Percentiles rank a stretch among this genome's conserved stretches.
These are phyloP conservation scores for Deilephila porcellus DNA, from an alignment of 2,888 invertebrate species.

Conservation along the genomic window DNA sequence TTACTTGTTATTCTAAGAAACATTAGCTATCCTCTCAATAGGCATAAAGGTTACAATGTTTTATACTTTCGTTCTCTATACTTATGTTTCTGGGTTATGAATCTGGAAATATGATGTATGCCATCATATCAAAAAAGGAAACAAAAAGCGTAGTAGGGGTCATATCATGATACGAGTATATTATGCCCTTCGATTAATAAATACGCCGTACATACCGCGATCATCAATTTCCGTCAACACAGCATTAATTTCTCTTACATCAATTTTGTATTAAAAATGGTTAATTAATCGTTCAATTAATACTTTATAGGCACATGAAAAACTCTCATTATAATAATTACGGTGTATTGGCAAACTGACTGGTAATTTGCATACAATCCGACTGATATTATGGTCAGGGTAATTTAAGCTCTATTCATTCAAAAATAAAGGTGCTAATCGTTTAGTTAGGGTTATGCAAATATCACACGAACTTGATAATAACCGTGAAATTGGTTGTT, in stretches of 20 bases:
- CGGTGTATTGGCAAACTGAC: slow-evolving; percentile 45
- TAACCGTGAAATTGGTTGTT: slow-evolving; percentile 42
- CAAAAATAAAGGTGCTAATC: background rate
- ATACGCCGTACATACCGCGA: background rate
- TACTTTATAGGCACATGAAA: slow-evolving; percentile 46
- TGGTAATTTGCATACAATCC: slow-evolving; percentile 53
- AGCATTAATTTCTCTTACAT: background rate
- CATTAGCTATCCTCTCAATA: too few relatives aligned
- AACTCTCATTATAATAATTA: slow-evolving; percentile 51
- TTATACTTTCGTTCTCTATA: too few relatives aligned
- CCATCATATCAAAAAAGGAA: too few relatives aligned
- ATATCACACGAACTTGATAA: slow-evolving; percentile 19
- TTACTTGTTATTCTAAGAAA: too few relatives aligned
- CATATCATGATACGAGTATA: background rate
- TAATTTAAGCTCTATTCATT: background rate
- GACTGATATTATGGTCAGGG: slow-evolving; percentile 32
- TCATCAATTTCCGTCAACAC: background rate
- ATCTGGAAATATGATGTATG: too few relatives aligned
- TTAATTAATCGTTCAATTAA: slow-evolving; percentile 49
- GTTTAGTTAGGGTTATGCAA: background rate
- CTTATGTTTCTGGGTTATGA: too few relatives aligned
- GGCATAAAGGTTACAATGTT: too few relatives aligned
- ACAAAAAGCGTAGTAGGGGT: too few relatives aligned
- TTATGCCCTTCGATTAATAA: background rate
- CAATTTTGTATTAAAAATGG: slow-evolving; percentile 25